Conservation (phyloP, 2,888 invertebrate species). For the Torymus tubicola region DNA sequence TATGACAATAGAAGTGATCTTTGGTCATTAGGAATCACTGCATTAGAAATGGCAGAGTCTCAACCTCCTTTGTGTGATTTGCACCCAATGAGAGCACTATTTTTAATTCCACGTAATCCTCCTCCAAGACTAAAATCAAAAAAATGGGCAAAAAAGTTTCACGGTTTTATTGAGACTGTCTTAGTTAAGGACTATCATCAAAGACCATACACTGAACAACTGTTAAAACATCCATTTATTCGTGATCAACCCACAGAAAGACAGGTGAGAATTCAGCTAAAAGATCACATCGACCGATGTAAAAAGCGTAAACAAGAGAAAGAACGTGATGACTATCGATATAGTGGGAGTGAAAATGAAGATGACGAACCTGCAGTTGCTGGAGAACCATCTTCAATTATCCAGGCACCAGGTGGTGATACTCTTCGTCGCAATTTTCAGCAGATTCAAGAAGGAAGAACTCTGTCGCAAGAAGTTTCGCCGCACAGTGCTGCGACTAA, state of each 20-base stretch:
- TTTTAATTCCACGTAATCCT: conserved; percentile 98
- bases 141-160: conserved; percentile 98
- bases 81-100: conserved; percentile 98
- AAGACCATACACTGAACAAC: conserved; percentile 98
- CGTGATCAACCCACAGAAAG: conserved; percentile 99
- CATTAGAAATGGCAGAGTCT: conserved; percentile 99
- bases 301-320: conserved; percentile 96
- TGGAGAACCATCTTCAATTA: conserved; percentile 96
- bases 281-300: conserved; percentile 99
- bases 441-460: conserved; percentile 92
- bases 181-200: conserved; percentile 99
- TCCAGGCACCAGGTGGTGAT: conserved; percentile 93
- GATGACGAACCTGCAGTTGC: conserved; percentile 95
- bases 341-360: conserved; percentile 98
- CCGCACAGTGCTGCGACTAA: conserved; percentile 63
- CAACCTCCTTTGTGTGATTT: conserved; percentile 99
- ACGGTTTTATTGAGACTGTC: conserved; percentile 98
- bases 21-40: conserved; percentile 97
- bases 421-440: conserved; percentile 98
- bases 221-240: conserved; percentile 98
- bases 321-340: conserved; percentile 80
- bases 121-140: conserved; percentile 98
- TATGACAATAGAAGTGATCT: conserved; percentile 98
- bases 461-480: conserved; percentile 79
- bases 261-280: conserved; percentile 98